Percentiles rank a stretch among this genome's conserved stretches.
phyloP scores from a whole-genome alignment of 2,797 vertebrate species.

The Phoebastria nigripes region DNA sequence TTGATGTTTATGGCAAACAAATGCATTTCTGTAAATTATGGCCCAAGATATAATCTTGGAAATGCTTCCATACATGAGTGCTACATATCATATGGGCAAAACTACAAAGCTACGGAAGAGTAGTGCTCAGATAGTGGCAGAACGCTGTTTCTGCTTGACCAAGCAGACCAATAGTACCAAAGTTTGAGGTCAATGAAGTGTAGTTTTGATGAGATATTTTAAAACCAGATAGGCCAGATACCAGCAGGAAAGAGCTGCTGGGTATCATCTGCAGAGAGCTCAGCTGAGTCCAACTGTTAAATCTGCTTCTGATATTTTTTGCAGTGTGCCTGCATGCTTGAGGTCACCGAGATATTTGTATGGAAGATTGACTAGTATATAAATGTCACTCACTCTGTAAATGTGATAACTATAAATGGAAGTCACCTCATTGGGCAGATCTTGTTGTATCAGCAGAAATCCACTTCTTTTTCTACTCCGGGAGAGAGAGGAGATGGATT shows the following conservation, averaged over 20 bases:
- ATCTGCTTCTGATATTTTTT: neutral
- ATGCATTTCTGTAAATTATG: neutral
- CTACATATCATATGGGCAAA: neutral
- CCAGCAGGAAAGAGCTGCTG: neutral
- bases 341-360: neutral
- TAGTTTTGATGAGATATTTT: neutral
- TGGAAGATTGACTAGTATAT: neutral
- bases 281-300: neutral
- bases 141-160: neutral
- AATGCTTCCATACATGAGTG: neutral
- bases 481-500: neutral
- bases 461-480: neutral
- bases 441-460: neutral
- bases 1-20: neutral
- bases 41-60: neutral
- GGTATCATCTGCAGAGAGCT: neutral
- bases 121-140: neutral
- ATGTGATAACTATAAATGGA: neutral
- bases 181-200: neutral
- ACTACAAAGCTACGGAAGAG: neutral
- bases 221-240: neutral
- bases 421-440: neutral
- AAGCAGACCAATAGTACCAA: neutral
- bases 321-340: fast-evolving
- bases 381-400: neutral